phyloP scores from a whole-genome alignment of 2,797 vertebrate genomes.

The Sus cebifrons region DNA sequence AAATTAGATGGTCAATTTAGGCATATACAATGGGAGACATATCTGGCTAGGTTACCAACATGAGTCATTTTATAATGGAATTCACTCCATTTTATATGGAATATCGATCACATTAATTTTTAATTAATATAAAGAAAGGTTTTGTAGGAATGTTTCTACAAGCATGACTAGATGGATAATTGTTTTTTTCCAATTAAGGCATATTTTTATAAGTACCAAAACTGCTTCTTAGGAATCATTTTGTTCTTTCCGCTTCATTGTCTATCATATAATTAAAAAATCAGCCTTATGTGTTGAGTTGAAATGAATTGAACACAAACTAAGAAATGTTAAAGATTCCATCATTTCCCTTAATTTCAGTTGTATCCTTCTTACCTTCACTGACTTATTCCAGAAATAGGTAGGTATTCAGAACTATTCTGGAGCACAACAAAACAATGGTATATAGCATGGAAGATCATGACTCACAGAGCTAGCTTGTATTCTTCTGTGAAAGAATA shows the following conservation, averaged over 20 bases:
- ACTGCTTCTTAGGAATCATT: not conserved
- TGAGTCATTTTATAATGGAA: conserved; percentile 54
- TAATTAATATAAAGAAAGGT: not conserved
- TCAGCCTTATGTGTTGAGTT: not conserved
- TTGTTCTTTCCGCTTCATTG: conserved; percentile 5
- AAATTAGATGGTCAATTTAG: conserved; percentile 5
- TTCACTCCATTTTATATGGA: not conserved
- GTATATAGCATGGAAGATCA: not conserved
- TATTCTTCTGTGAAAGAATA: not conserved
- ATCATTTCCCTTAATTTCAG: not conserved
- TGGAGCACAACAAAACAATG: not conserved
- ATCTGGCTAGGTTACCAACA: conserved; percentile 3
- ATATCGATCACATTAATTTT: not conserved
- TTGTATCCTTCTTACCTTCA: not conserved
- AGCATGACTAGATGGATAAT: not conserved
- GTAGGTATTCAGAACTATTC: not conserved
- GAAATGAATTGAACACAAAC: not conserved
- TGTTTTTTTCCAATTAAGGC: not conserved
- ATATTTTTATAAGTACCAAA: not conserved
- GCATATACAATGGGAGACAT: not conserved
- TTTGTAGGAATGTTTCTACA: not conserved
- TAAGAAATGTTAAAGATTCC: not conserved
- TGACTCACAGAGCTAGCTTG: not conserved
- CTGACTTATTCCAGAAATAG: not conserved
- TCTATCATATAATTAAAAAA: not conserved